Evolutionary conservation across 2,113 vertebrate species (phyloP).

Genomic region (Campylorhamphus procurvoides): DNA sequence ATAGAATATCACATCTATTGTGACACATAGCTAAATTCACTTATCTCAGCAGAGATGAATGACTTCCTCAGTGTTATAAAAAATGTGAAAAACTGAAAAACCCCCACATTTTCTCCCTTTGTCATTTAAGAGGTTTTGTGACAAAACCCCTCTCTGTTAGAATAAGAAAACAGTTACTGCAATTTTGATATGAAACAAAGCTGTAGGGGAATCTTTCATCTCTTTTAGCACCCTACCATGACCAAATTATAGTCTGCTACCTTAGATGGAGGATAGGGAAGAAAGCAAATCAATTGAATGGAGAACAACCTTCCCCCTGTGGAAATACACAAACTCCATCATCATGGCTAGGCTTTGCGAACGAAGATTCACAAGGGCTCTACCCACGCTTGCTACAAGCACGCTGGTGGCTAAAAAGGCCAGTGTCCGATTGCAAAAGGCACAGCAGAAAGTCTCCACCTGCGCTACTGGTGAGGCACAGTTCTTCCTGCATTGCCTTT

Average conservation of each 20-base stretch:
- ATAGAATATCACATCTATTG: not conserved
- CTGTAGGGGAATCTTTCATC: not conserved
- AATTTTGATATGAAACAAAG: not conserved
- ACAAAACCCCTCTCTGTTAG: not conserved
- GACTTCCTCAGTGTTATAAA: not conserved
- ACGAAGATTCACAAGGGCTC: too few relatives aligned
- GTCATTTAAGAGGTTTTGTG: not conserved
- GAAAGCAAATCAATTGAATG: not conserved
- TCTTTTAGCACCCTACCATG: not conserved
- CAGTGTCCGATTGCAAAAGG: too few relatives aligned
- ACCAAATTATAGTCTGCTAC: not conserved
- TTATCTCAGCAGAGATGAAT: not conserved
- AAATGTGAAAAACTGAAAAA: not conserved
- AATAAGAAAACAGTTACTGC: not conserved
- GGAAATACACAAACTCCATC: not conserved
- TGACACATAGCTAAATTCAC: not conserved
- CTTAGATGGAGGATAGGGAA: not conserved
- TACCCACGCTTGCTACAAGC: too few relatives aligned
- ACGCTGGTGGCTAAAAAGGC: too few relatives aligned
- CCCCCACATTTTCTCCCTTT: not conserved
- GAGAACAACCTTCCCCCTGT: not conserved
- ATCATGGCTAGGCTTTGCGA: too few relatives aligned
- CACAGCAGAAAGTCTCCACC: too few relatives aligned
- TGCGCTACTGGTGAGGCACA: too few relatives aligned
- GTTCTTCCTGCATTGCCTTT: too few relatives aligned